phyloP scores from a whole-genome alignment of 2,888 invertebrate genomes.

The Octodonta nipae region DNA sequence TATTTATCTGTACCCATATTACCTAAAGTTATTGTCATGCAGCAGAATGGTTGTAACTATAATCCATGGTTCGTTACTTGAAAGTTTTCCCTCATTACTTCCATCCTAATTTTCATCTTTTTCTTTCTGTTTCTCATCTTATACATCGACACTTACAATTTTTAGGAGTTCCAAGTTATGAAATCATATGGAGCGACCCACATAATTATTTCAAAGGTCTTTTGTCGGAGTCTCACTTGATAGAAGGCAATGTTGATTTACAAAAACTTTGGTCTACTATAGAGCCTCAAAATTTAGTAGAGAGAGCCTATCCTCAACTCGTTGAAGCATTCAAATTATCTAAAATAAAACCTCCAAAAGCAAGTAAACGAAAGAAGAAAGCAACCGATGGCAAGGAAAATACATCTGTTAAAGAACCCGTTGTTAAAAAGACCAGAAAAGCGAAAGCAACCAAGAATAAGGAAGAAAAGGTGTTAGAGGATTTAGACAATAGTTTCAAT shows the following conservation, averaged over 20 bases:
- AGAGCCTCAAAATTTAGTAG: conserved; percentile 53
- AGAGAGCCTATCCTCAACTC: conserved; percentile 48
- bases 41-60: too few relatives aligned
- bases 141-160: background rate
- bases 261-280: conserved; percentile 49
- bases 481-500: conserved; percentile 11
- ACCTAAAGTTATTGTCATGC: too few relatives aligned
- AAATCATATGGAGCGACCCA: conserved; percentile 56
- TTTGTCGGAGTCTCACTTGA: conserved; percentile 46
- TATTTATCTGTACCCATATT: too few relatives aligned
- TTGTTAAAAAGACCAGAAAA: conserved; percentile 23
- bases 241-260: conserved; percentile 33
- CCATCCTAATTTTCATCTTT: conserved; percentile 4
- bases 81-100: too few relatives aligned
- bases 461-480: conserved; percentile 8
- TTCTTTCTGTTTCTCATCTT: conserved; percentile 2
- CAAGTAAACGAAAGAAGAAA: conserved; percentile 20
- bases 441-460: conserved; percentile 7
- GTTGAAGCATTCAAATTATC: conserved; percentile 45
- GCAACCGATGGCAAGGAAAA: conserved; percentile 15
- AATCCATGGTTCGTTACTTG: too few relatives aligned
- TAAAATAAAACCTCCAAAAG: conserved; percentile 35
- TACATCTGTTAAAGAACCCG: conserved; percentile 23
- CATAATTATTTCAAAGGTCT: conserved; percentile 43
- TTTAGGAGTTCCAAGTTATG: conserved; percentile 53